Percentiles rank a stretch among this genome's conserved stretches.
Conservation (phyloP, 2,113 vertebrate genomes). For the Orcinus orca region DNA sequence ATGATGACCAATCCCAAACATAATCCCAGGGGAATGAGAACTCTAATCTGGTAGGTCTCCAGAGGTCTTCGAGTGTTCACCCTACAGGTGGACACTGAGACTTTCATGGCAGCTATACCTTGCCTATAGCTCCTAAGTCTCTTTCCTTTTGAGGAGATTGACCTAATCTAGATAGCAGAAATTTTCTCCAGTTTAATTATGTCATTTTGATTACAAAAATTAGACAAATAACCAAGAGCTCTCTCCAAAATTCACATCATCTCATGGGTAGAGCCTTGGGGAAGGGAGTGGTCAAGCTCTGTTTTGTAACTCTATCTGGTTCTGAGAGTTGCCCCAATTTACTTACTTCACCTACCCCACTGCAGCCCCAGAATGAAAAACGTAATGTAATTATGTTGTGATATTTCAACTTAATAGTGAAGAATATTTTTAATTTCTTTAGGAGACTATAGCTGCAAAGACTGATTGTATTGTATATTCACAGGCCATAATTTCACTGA, state of each 20-base stretch:
- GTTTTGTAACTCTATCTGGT: not conserved
- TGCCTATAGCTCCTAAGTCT: not conserved
- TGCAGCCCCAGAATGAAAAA: not conserved
- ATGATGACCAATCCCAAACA: not conserved
- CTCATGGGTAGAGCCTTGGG: not conserved
- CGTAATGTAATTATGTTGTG: not conserved
- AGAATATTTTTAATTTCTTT: slow-evolving; percentile 26
- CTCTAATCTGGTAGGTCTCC: not conserved
- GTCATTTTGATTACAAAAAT: not conserved
- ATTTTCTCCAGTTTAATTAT: not conserved
- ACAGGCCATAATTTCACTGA: not conserved
- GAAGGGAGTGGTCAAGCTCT: not conserved
- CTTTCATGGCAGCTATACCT: not conserved
- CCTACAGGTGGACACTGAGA: fast-evolving
- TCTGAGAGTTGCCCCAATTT: not conserved
- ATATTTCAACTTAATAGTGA: not conserved
- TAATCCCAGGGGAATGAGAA: not conserved
- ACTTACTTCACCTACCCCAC: not conserved
- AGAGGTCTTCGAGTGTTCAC: not conserved
- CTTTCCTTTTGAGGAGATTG: not conserved
- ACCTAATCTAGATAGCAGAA: not conserved
- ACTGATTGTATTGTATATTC: not conserved
- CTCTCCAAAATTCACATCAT: not conserved
- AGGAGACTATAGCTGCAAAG: not conserved
- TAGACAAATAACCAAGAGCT: not conserved